Conservation (phyloP, 2,113 vertebrate species). For the Dromaius novaehollandiae region DNA sequence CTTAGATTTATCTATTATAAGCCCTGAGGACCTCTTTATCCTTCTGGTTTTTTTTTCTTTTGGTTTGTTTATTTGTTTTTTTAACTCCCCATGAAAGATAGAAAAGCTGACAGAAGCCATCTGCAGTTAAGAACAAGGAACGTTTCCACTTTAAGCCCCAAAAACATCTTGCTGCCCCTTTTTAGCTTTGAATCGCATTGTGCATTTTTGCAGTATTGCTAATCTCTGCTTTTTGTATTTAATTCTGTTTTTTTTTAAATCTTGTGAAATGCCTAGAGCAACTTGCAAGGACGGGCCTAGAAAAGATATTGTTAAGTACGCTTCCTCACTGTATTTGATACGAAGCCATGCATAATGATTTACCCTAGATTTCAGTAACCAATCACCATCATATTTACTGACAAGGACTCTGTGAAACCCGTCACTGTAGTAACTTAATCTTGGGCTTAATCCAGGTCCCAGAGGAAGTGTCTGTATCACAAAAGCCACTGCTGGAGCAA, state of each 20-base stretch:
- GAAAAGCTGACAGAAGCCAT: neutral
- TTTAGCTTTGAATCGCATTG: neutral
- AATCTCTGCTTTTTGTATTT: neutral
- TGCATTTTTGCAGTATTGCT: neutral
- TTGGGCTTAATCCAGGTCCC: conserved; percentile 31
- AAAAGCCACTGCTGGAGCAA: neutral
- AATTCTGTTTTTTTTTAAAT: neutral
- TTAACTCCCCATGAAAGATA: neutral
- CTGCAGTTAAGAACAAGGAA: neutral
- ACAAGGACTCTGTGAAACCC: neutral
- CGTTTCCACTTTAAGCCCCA: rapidly evolving
- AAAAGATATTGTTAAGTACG: neutral
- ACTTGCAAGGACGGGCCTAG: neutral
- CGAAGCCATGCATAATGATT: neutral
- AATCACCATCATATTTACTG: conserved; percentile 58
- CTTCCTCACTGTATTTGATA: conserved; percentile 15
- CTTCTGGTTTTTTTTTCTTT: neutral
- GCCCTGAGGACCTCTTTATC: neutral
- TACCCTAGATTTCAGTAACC: conserved; percentile 45
- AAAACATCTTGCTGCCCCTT: neutral
- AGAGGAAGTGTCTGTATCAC: conserved; percentile 18
- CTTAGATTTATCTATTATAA: neutral
- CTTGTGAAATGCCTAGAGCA: neutral
- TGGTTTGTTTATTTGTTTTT: neutral
- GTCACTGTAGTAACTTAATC: conserved; percentile 41